A percentile compares a stretch with the other conserved stretches of the same genome.
Evolutionary conservation across 2,888 invertebrate genomes (phyloP).

Genomic region (Tuberolachnus salignus): DNA sequence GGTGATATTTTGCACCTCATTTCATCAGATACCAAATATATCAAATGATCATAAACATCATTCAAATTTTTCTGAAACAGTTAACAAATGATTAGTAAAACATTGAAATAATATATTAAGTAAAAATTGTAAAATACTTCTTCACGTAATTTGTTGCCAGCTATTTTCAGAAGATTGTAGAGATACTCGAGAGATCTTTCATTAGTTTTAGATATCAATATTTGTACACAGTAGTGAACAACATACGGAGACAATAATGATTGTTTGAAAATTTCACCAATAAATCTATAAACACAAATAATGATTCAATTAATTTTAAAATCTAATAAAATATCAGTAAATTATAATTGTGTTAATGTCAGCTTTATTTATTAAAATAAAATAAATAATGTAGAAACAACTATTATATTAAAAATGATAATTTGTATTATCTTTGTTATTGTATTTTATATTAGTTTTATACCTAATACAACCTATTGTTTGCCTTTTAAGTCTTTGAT

Average conservation of each 20-base stretch:
- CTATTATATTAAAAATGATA: neutral
- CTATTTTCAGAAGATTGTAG: slow-evolving; percentile 41
- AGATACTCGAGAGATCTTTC: slow-evolving; percentile 39
- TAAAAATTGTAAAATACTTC: slow-evolving; percentile 28
- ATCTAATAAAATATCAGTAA: too few relatives aligned
- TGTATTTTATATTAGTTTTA: neutral
- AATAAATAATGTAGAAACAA: too few relatives aligned
- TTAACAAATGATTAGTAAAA: neutral
- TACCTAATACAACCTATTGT: slow-evolving; percentile 53
- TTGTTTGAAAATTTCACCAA: slow-evolving; percentile 44
- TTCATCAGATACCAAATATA: slow-evolving; percentile 44
- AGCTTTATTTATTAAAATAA: too few relatives aligned
- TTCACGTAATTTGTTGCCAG: slow-evolving; percentile 31
- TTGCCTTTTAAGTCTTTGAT: slow-evolving; percentile 40
- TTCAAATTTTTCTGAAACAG: slow-evolving; percentile 15
- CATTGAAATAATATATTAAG: neutral
- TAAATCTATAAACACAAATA: slow-evolving; percentile 35
- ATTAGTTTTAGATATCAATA: slow-evolving; percentile 3
- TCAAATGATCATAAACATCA: slow-evolving; percentile 33
- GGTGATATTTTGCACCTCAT: slow-evolving; percentile 46
- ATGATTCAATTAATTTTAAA: too few relatives aligned
- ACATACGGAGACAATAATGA: slow-evolving; percentile 36
- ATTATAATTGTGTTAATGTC: too few relatives aligned
- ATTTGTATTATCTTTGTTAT: neutral
- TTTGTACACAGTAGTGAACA: slow-evolving; percentile 33